phyloP scores from a whole-genome alignment of 2,113 vertebrate genomes.

The Charadrius vociferus region DNA sequence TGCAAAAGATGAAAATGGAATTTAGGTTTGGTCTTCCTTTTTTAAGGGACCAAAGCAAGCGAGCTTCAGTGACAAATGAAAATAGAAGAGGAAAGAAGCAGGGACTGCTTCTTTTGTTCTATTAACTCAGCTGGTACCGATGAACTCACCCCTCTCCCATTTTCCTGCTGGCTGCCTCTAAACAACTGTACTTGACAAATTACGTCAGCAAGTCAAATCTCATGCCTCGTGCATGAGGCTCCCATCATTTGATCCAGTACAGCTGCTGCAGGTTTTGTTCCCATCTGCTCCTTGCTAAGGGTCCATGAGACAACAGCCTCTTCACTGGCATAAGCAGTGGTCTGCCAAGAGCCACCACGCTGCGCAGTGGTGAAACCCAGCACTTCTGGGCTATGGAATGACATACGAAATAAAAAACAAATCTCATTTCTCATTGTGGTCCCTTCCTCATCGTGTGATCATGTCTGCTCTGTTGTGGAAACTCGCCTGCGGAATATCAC shows the following conservation, averaged over 20 bases:
- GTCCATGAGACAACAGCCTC: neutral
- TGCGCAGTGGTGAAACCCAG: rapidly evolving
- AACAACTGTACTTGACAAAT: constrained; percentile 5
- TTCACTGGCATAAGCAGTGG: rapidly evolving
- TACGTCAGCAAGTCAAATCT: neutral
- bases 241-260: neutral
- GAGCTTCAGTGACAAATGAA: neutral
- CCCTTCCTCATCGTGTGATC: rapidly evolving
- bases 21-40: neutral
- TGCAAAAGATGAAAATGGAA: neutral
- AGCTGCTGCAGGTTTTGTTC: neutral
- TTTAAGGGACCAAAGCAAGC: neutral
- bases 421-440: rapidly evolving
- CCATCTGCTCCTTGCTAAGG: neutral
- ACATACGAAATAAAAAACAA: neutral
- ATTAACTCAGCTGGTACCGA: neutral
- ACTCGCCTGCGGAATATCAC: neutral
- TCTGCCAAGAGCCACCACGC: neutral
- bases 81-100: neutral
- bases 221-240: neutral
- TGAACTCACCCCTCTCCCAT: neutral
- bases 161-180: constrained; percentile 28
- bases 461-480: neutral
- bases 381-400: neutral
- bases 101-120: neutral